phyloP scores from a whole-genome alignment of 1,140 invertebrate genomes.

The Meteorus sp. region DNA sequence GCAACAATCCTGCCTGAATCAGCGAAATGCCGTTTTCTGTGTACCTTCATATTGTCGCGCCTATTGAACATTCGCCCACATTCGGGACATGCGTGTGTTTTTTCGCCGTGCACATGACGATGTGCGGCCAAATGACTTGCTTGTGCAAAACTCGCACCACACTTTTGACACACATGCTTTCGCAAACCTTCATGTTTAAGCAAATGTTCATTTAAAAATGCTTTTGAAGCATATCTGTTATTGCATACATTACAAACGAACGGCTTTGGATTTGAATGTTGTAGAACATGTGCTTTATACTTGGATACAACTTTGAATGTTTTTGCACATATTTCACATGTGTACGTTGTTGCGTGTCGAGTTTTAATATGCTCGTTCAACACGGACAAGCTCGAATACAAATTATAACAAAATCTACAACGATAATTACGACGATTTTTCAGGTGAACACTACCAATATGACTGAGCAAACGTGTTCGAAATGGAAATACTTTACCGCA shows the following conservation, averaged over 20 bases:
- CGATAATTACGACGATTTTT: slow-evolving; percentile 55
- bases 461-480: slow-evolving; percentile 52
- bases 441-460: slow-evolving; percentile 55
- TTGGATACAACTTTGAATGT: slow-evolving; percentile 55
- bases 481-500: slow-evolving; percentile 57
- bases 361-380: slow-evolving; percentile 56
- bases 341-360: slow-evolving; percentile 53
- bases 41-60: slow-evolving; percentile 58
- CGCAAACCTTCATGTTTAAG: slow-evolving; percentile 55
- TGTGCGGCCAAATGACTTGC: slow-evolving; percentile 57
- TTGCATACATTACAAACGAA: slow-evolving; percentile 54
- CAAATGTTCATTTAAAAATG: slow-evolving; percentile 55
- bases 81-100: slow-evolving; percentile 53
- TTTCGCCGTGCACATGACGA: slow-evolving; percentile 55
- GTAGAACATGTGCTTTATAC: slow-evolving; percentile 53
- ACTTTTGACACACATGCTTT: slow-evolving; percentile 54
- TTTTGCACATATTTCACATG: slow-evolving; percentile 53
- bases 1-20: slow-evolving; percentile 29
- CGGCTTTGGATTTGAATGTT: slow-evolving; percentile 56
- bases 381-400: slow-evolving; percentile 55
- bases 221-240: slow-evolving; percentile 56
- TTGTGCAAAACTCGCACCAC: slow-evolving; percentile 54
- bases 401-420: slow-evolving; percentile 57
- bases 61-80: slow-evolving; percentile 56
- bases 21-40: slow-evolving; percentile 52